Base-by-base conservation (phyloP, 2,113 vertebrate genomes). In the Scomber japonicus region DNA sequence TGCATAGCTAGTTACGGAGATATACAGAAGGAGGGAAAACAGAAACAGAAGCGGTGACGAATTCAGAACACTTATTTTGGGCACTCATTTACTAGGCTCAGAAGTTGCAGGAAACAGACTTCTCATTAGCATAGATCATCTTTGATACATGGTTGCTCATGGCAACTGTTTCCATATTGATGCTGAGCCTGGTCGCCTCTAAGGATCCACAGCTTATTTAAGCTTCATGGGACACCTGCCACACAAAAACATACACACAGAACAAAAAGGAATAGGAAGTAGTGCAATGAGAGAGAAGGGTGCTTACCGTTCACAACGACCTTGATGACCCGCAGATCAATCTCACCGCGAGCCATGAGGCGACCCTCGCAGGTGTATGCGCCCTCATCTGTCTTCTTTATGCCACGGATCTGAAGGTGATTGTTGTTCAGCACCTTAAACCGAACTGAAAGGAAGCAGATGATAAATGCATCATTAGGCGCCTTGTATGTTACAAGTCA, bases 351-450 rank as follows among this genome's bases (percentile, higher is more conserved):
- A 3, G 96, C 95, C 95, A 98, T 93, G 90, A 99, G 97, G 81
- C 97, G 96, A 17, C 95, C 98, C 94, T 99, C 98, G 19, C 98
- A 99, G 75, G 96, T 96, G 71, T 99, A 99, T 0, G 86, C 92
- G 40, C 98, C 98, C 86, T 99, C 98, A 53, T 99, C 98, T 0
- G 96, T 97, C 93, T 99, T 99, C 95, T 96, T 97, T 92, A 99
- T 98, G 57, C 96, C 95, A 4, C 95, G 95, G 90, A 99, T 99
- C 91, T 98, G 97, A 88, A 99, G 96, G 95, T 98, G 98, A 94
- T 98, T 98, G 96, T 98, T 99, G 94, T 89, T 89, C 85, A 98
- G 95, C 71, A 97, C 94, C 82, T 95, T 96, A 87, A 99, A 99
- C 3, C 98, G 96, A 60, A 97, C 98, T 99, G 80, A 66, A 71